Base-by-base conservation (phyloP, 2,797 vertebrate species). In the Enteromius viviparus region DNA sequence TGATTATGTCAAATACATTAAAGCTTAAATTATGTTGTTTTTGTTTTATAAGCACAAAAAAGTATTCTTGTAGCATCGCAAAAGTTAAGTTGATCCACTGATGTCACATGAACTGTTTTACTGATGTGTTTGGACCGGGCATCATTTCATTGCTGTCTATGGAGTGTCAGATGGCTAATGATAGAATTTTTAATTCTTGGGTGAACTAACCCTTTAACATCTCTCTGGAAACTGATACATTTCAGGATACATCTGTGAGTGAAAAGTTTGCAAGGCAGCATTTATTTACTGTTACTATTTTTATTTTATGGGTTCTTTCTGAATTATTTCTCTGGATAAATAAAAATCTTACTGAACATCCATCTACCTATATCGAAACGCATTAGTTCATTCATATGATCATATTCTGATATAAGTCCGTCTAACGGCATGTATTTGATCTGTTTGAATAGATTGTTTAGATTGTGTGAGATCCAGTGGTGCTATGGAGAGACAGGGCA, bases 401-500 rank as follows among this genome's bases (percentile, higher is more conserved):
- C 19, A 23, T 14, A 34, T 75, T 55, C 11, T 55, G 17, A 53
- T 80, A 11, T 34, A 17, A n/a, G 37, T 53, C 1, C 3, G 10
- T 55, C 15, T 79, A 26, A 21, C 0, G 9, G 21, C 14, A 74
- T 37, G 37, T 40, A 37, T 26, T 81, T 40, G 12, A 37, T 49
- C 11, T 37, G 2, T 34, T 69, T 80, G 11, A 6, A 9, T 29
- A 70, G 42, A 64, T 64, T 40, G 3, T 72, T 62, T 47, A 51
- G 8, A 49, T 12, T 84, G 58, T 84, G 58, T 65, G 76, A 37
- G 60, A 23, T 81, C 70, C 68, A 69, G 70, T 84, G 86, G 87
- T 87, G 86, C 70, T 81, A 85, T 80, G 82, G 85, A 88, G 80
- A 87, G 88, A 87, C 87, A 87, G 86, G 83, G 76, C 87, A 86